These are phyloP conservation scores for Paratilapia polleni DNA, from an alignment of 2,113 vertebrate species.

Conservation along the genomic window DNA sequence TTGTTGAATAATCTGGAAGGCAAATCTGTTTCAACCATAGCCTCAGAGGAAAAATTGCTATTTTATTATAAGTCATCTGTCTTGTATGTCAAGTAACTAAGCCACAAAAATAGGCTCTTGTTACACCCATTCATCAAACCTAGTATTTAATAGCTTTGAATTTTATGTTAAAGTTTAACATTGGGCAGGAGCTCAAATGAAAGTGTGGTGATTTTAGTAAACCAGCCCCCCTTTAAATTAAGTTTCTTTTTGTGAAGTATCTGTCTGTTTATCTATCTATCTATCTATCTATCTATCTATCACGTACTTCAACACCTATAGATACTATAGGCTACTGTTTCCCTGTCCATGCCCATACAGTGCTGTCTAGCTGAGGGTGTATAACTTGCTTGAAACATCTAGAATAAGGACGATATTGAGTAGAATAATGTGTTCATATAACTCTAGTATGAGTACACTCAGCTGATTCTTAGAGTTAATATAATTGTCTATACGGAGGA, in stretches of 20 bases:
- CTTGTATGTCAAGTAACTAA: conserved; percentile 11
- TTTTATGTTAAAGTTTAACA: conserved; percentile 4
- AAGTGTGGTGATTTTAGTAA: not conserved
- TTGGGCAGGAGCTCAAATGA: not conserved
- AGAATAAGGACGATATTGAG: not conserved
- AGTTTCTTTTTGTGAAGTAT: not conserved
- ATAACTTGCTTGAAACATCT: not conserved
- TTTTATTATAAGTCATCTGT: conserved; percentile 53
- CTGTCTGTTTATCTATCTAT: not conserved
- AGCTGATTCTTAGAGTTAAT: not conserved
- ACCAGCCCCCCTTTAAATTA: too few species aligned
- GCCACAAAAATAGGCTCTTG: not conserved
- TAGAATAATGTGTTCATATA: not conserved
- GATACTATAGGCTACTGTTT: not conserved
- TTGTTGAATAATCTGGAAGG: conserved; percentile 43
- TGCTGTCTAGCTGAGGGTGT: not conserved
- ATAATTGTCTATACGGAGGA: conserved; percentile 12
- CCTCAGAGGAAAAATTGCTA: conserved; percentile 47
- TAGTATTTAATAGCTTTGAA: conserved; percentile 18
- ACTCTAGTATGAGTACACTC: not conserved
- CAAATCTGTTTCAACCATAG: conserved; percentile 30
- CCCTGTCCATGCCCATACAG: not conserved
- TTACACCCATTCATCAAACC: conserved; percentile 18
- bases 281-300: conserved; percentile 13
- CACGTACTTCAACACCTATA: not conserved